Evolutionary conservation across 1,140 invertebrate genomes (phyloP), one percentile per base, ranked within the genome.

Genomic region (Panagrolaimus sp.): DNA sequence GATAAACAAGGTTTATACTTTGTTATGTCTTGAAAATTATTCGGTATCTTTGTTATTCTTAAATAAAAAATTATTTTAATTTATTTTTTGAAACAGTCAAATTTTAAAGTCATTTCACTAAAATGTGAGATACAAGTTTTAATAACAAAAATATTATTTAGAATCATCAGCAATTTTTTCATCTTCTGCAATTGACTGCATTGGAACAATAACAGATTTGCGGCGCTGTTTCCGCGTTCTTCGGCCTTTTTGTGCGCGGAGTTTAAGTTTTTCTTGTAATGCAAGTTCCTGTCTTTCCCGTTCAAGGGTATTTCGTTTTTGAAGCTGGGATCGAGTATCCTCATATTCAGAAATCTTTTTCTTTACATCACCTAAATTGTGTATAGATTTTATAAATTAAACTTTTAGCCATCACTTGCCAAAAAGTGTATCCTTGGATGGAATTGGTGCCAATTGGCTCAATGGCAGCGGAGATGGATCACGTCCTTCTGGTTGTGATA

Each of bases 351-450:
- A 65, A 43, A 78, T 45, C 63, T 78, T 78, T 66, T 79, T 69
- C 45, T 74, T 77, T 4, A 78, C 77, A 68, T 78, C 77, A 47
- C 77, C 76, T 77, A 24, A 67, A 72, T n/a, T n/a, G 8, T 7
- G 14, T 7, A 52, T 9, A 43, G 15, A 14, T 52, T 32, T 67
- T 43, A 8, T 26, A n/a, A 21, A 10, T 32, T 46, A 17, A 10
- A 64, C 43, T 26, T 15, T 15, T 24, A 7, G n/a, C 7, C 7
- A 38, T 38, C 2, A 44, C 65, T 67, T 64, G 78, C 76, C 77
- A 63, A 79, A 79, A 4, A 79, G 66, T 8, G 76, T 68, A n/a
- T 79, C 77, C 65, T 80, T 79, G 26, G 71, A 68, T 24, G 77
- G 77, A 24, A 79, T 58, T 6, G 77, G 78, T 14, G 77, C 77